Conservation (phyloP, 2,888 invertebrate species). For the Pegoplata infirma region DNA sequence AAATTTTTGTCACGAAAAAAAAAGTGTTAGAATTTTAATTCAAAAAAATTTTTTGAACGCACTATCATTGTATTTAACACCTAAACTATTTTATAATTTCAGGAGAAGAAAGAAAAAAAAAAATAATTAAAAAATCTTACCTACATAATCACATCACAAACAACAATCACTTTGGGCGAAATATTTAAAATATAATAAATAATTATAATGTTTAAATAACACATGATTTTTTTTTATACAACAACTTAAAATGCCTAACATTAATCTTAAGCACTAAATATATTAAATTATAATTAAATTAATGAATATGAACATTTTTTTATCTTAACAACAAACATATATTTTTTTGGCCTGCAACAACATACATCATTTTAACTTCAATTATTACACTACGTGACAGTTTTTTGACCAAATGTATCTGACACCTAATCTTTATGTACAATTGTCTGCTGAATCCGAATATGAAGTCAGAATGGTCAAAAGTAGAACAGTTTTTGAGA, state of each 20-base stretch:
- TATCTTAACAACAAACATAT: slow-evolving; percentile 3
- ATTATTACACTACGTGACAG: too few species aligned
- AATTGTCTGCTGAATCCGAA: too few species aligned
- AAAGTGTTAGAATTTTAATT: not conserved
- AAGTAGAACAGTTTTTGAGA: too few species aligned
- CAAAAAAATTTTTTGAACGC: not conserved
- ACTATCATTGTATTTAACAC: slow-evolving; percentile 1
- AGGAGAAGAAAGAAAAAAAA: not conserved
- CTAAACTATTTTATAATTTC: slow-evolving; percentile 16
- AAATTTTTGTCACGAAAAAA: not conserved
- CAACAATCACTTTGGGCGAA: slow-evolving; percentile 47
- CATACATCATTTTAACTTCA: too few species aligned
- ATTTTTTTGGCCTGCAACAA: not conserved
- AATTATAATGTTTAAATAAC: not conserved
- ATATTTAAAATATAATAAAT: slow-evolving; percentile 19
- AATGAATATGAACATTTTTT: slow-evolving; percentile 9
- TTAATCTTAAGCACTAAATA: slow-evolving; percentile 46
- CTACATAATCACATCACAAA: slow-evolving; percentile 50
- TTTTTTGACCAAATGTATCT: too few species aligned
- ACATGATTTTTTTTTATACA: slow-evolving; percentile 10
- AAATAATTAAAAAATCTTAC: slow-evolving; percentile 1
- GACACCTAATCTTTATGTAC: too few species aligned
- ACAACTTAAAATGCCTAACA: slow-evolving; percentile 36
- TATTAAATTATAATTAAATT: not conserved
- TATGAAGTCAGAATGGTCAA: too few species aligned